A percentile compares a stretch with the other conserved stretches of the same genome.
Conservation (phyloP, 2,888 invertebrate species). For the Autographa pulchrina region DNA sequence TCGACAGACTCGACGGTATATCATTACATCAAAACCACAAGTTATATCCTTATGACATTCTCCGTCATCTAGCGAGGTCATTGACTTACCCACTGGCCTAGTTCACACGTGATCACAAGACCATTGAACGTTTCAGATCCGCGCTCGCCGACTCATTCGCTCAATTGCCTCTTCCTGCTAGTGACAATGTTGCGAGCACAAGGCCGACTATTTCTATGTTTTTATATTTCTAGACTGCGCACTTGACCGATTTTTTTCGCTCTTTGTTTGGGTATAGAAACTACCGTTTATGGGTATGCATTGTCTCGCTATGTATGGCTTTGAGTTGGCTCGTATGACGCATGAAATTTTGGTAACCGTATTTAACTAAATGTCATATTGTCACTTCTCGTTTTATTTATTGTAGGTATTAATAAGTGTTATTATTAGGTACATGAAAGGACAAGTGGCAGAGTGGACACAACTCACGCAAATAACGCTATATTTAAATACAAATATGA, state of each 20-base stretch:
- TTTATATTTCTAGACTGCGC: conserved; percentile 37
- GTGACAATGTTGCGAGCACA: conserved; percentile 76
- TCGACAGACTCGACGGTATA: background rate
- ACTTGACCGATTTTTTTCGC: conserved; percentile 57
- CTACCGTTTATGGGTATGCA: background rate
- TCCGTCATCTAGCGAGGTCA: conserved; percentile 65
- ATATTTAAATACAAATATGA: conserved; percentile 4
- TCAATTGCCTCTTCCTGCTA: conserved; percentile 83
- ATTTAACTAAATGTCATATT: background rate
- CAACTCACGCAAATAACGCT: background rate
- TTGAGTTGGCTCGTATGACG: conserved; percentile 11
- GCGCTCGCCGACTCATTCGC: conserved; percentile 75
- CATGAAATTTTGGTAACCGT: background rate
- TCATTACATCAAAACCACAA: conserved; percentile 17
- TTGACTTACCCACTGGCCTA: conserved; percentile 79
- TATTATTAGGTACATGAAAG: background rate
- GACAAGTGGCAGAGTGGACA: background rate
- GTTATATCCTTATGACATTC: conserved; percentile 57
- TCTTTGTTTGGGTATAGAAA: background rate
- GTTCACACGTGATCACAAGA: conserved; percentile 82
- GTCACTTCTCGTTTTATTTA: background rate
- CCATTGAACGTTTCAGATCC: conserved; percentile 77
- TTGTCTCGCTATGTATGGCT: conserved; percentile 3
- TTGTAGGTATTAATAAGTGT: background rate
- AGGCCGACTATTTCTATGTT: conserved; percentile 70